Evolutionary conservation across 2,797 vertebrate species (phyloP), one percentile per base, ranked within the genome.

Genomic region (Cyclura pinguis): DNA sequence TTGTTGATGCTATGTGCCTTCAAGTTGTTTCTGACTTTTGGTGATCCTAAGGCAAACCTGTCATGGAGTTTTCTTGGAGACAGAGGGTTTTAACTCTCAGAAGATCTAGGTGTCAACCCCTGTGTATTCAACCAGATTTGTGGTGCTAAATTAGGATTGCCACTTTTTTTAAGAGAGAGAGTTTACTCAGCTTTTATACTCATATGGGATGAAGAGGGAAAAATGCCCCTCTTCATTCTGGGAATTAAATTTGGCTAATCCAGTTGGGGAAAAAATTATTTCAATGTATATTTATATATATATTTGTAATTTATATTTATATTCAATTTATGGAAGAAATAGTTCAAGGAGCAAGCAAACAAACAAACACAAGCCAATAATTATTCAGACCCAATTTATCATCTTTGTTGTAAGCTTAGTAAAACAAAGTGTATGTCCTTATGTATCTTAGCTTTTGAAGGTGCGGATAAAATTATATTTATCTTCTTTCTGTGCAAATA

Each of bases 401-500:
- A 12, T 59, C 14, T 22, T 82, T 47, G 38, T 35, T 77, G 35
- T 5, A 73, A 6, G 18, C 1, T 22, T 73, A 29, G 47, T 76
- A 67, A 24, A 81, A 9, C 38, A 83, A 50, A 88, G 22, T 47
- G 55, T 13, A 29, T 4, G 1, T 32, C 67, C 9, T 29, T 32
- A 29, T 12, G 6, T 10, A 69, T 32, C 10, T 69, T 69, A 69
- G 27, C 29, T 32, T 32, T 69, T 69, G 18, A 62, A 4, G n/a
- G 4, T 57, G 27, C 22, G n/a, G 24, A 27, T 18, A 38, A 69
- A 52, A 3, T 29, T 47, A 72, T 85, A 42, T 42, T 38, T 47
- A 80, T 16, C 50, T 38, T 52, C n/a, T 59, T 59, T 32, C 81
- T 81, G n/a, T 57, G 20, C 52, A 80, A 89, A 57, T 85, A 86